phyloP scores from a whole-genome alignment of 2,113 vertebrate genomes.

The Coregonus clupeaformis region DNA sequence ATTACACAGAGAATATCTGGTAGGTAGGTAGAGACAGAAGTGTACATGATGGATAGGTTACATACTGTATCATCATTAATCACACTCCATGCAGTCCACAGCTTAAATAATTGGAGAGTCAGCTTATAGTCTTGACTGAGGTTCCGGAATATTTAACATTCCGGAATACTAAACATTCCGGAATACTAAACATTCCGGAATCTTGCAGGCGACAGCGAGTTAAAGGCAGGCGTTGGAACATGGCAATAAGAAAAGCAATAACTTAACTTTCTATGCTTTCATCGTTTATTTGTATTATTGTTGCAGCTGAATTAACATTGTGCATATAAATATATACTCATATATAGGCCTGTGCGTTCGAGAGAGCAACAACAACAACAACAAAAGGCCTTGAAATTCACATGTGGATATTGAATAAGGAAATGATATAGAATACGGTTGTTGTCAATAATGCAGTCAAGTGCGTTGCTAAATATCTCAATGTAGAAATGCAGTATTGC shows the following conservation, averaged over 20 bases:
- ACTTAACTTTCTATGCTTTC: conserved; percentile 29
- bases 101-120: conserved; percentile 29
- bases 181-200: conserved; percentile 10
- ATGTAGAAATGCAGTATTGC: conserved; percentile 48
- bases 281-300: conserved; percentile 16
- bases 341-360: conserved; percentile 49
- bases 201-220: conserved; percentile 4
- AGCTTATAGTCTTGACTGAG: conserved; percentile 64
- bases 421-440: conserved; percentile 33
- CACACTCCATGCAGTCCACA: conserved; percentile 36
- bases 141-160: conserved; percentile 6
- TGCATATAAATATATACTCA: conserved; percentile 58
- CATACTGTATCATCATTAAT: not conserved
- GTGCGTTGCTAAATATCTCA: conserved; percentile 54
- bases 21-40: not conserved
- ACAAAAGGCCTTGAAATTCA: conserved; percentile 46
- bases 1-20: not conserved
- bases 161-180: conserved; percentile 13
- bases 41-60: not conserved
- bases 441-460: conserved; percentile 50
- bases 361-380: conserved; percentile 27
- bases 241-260: conserved; percentile 35
- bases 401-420: conserved; percentile 1
- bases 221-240: conserved; percentile 35
- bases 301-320: conserved; percentile 53